These are phyloP conservation scores for Eupelmus urozonus DNA, from an alignment of 2,888 invertebrate species.

Conservation along the genomic window DNA sequence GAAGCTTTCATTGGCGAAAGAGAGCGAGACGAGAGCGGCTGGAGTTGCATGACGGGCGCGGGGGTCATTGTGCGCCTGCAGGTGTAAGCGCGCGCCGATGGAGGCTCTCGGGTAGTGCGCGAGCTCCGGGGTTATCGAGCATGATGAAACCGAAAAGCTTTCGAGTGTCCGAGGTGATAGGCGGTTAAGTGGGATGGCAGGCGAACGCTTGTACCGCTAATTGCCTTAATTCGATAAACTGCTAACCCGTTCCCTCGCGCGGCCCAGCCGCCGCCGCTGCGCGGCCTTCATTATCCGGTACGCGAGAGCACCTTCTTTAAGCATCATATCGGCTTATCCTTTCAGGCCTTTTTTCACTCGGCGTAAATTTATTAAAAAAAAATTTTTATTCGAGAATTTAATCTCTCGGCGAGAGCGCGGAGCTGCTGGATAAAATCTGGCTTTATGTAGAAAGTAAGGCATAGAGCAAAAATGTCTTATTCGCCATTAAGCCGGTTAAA, in stretches of 20 bases:
- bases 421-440: slow-evolving; percentile 36
- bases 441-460: slow-evolving; percentile 18
- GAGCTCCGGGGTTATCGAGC: slow-evolving; percentile 64
- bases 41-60: background rate
- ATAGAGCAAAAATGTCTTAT: slow-evolving; percentile 35
- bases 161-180: slow-evolving; percentile 71
- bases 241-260: slow-evolving; percentile 63
- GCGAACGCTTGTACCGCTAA: slow-evolving; percentile 72
- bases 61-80: slow-evolving; percentile 24
- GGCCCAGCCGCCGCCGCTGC: background rate
- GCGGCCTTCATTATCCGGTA: slow-evolving; percentile 46
- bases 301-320: slow-evolving; percentile 33
- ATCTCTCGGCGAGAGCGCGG: slow-evolving; percentile 12
- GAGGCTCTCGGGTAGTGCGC: background rate
- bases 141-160: slow-evolving; percentile 70
- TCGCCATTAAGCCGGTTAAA: slow-evolving; percentile 27
- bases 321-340: slow-evolving; percentile 42
- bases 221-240: slow-evolving; percentile 74
- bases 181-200: slow-evolving; percentile 67
- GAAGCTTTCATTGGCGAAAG: background rate
- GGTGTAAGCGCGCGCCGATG: slow-evolving; percentile 31
- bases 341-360: slow-evolving; percentile 37
- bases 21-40: background rate
- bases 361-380: slow-evolving; percentile 44
- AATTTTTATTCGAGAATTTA: slow-evolving; percentile 41